Evolutionary conservation across 1,140 invertebrate species (phyloP).

Genomic region (Heterodera carotae): DNA sequence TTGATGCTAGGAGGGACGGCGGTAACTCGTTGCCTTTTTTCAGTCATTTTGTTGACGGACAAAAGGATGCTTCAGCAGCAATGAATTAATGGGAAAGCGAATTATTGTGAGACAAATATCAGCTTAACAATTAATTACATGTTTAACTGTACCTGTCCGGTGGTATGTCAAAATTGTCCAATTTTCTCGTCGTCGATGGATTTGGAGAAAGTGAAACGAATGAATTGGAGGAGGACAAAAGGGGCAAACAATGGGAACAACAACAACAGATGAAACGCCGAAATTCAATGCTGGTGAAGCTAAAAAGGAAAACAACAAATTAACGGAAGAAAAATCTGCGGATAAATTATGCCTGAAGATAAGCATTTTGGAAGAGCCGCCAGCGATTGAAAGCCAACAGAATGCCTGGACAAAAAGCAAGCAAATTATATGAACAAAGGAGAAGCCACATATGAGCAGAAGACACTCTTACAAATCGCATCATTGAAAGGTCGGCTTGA

Average conservation of each 20-base stretch:
- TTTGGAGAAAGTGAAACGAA: neutral
- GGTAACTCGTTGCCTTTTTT: neutral
- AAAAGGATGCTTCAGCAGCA: neutral
- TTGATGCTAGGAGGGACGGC: neutral
- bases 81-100: neutral
- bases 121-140: no score
- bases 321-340: neutral
- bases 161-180: neutral
- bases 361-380: conserved; percentile 31
- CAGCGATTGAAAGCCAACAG: conserved; percentile 27
- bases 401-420: conserved; percentile 19
- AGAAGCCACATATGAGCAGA: neutral
- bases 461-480: conserved; percentile 20
- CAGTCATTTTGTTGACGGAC: neutral
- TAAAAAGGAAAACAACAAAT: neutral
- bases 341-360: conserved; percentile 13
- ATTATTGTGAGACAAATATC: no score
- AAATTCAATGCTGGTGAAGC: conserved; percentile 28
- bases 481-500: conserved; percentile 5
- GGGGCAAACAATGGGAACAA: neutral
- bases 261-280: conserved; percentile 23
- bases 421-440: neutral
- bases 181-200: neutral
- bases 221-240: neutral
- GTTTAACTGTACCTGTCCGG: neutral